A percentile compares a stretch with the other conserved stretches of the same genome.
Conservation (phyloP, 2,888 invertebrate genomes). For the Chirona hameri region DNA sequence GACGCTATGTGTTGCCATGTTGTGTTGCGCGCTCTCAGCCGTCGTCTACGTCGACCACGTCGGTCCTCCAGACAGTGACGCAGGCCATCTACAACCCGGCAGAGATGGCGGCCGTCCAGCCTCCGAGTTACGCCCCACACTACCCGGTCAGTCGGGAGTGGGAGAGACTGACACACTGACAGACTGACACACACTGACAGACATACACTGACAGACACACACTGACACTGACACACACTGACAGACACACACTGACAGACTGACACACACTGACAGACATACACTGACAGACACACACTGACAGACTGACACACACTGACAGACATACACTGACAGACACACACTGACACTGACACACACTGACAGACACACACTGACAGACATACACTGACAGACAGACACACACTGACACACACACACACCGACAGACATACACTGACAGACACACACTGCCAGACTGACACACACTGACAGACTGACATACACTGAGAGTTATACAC, state of each 20-base stretch:
- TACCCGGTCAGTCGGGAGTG: background rate
- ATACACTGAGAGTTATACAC: too few species aligned
- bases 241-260: background rate
- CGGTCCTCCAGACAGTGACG: background rate
- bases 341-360: too few species aligned
- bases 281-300: background rate
- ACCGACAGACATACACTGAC: background rate
- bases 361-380: too few species aligned
- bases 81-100: conserved; percentile 25
- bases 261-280: background rate
- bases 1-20: too few species aligned
- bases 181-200: too few species aligned
- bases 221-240: background rate
- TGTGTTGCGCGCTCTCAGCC: too few species aligned
- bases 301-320: too few species aligned
- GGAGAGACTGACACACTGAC: background rate
- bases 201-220: too few species aligned
- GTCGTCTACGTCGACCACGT: background rate
- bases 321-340: too few species aligned
- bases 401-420: background rate
- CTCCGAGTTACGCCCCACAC: background rate
- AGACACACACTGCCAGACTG: too few species aligned
- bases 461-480: too few species aligned
- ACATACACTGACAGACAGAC: too few species aligned
- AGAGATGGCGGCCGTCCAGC: background rate